phyloP scores from a whole-genome alignment of 2,888 invertebrate genomes.

The Peribatodes rhomboidaria region DNA sequence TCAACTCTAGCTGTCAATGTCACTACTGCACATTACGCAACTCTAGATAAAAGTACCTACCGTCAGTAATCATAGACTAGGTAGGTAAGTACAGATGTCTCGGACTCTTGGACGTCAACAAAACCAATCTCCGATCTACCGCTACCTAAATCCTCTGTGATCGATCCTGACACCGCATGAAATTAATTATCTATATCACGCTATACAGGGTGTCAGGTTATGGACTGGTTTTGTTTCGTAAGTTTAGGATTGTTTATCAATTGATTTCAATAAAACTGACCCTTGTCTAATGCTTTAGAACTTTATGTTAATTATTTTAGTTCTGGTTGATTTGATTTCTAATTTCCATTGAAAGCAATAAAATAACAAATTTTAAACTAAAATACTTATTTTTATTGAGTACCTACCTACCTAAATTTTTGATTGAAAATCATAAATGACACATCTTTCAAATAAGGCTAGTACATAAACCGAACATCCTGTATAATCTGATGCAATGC shows the following conservation, averaged over 20 bases:
- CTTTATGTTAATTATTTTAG: no score
- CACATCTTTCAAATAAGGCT: not conserved
- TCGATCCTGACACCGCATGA: conserved; percentile 74
- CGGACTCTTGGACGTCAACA: conserved; percentile 72
- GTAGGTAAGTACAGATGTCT: conserved; percentile 37
- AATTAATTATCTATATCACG: conserved; percentile 64
- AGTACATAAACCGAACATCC: not conserved
- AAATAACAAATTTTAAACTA: no score
- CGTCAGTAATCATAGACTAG: not conserved
- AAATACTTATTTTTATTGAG: no score
- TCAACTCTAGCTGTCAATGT: conserved; percentile 11
- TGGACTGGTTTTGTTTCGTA: not conserved
- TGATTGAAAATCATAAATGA: no score
- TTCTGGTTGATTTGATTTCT: no score
- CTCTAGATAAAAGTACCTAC: conserved; percentile 7
- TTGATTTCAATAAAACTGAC: no score
- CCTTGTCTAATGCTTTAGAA: no score
- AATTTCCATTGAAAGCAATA: no score
- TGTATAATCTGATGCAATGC: conserved; percentile 23
- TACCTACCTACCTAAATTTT: no score
- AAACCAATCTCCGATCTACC: conserved; percentile 67
- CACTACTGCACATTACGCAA: conserved; percentile 55
- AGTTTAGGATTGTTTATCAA: not conserved
- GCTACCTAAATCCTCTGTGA: conserved; percentile 69
- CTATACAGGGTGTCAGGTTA: conserved; percentile 36